Percentiles rank a stretch among this genome's conserved stretches.
These are phyloP conservation scores for Drosophila tani DNA, from an alignment of 1,140 invertebrate species.

Conservation along the genomic window DNA sequence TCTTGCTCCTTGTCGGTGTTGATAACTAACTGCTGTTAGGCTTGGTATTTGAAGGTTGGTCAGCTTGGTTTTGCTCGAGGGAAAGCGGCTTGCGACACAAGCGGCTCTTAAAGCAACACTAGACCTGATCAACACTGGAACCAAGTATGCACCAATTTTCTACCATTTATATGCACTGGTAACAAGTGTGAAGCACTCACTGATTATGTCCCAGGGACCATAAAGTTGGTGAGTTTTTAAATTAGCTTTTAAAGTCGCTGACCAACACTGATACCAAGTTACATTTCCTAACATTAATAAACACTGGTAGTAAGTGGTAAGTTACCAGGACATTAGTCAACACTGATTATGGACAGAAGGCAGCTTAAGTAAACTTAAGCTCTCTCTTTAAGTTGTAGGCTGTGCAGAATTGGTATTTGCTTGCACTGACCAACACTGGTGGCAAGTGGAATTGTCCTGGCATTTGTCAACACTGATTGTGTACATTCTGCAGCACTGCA, in stretches of 20 bases:
- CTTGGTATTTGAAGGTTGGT: slow-evolving; percentile 46
- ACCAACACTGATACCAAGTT: slow-evolving; percentile 3
- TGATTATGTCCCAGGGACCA: neutral
- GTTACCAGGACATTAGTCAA: slow-evolving; percentile 5
- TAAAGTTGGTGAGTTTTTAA: neutral
- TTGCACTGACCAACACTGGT: slow-evolving; percentile 19
- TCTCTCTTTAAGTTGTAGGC: neutral
- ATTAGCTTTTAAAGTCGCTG: neutral
- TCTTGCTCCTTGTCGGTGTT: slow-evolving; percentile 35
- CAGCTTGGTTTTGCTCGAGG: slow-evolving; percentile 26
- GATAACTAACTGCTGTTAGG: slow-evolving; percentile 57
- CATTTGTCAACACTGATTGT: slow-evolving; percentile 36
- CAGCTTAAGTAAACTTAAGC: neutral
- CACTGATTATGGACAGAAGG: slow-evolving; percentile 3
- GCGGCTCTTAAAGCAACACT: slow-evolving; percentile 23
- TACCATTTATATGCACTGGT: too few relatives aligned
- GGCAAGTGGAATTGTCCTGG: slow-evolving; percentile 4
- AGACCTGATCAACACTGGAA: neutral
- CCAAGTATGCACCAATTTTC: too few relatives aligned
- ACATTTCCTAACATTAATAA: neutral
- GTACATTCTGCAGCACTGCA: neutral
- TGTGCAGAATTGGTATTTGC: neutral
- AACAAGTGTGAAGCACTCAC: slow-evolving; percentile 7
- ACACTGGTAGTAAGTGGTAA: neutral
- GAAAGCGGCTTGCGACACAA: slow-evolving; percentile 6